These are phyloP conservation scores for Adela reaumurella DNA, from an alignment of 2,888 invertebrate species.

Conservation along the genomic window DNA sequence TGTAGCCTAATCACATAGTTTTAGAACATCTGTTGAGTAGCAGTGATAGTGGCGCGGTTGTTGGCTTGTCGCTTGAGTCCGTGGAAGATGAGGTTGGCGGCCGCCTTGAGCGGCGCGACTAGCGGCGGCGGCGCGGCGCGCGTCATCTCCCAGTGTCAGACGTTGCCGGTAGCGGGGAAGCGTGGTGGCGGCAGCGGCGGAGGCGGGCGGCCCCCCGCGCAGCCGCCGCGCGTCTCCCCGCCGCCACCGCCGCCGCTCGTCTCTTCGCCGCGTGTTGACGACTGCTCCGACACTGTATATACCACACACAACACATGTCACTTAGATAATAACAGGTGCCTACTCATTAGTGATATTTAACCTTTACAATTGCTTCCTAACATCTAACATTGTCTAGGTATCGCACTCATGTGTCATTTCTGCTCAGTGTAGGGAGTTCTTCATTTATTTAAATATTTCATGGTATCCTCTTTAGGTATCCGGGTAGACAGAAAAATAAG, in stretches of 20 bases:
- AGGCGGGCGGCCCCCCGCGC: slow-evolving; percentile 67
- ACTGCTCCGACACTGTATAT: background rate
- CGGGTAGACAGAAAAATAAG: too few relatives aligned
- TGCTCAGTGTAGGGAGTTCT: too few relatives aligned
- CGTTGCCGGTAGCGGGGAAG: slow-evolving; percentile 69
- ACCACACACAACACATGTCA: background rate
- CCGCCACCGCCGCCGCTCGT: slow-evolving; percentile 81
- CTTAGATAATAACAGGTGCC: too few relatives aligned
- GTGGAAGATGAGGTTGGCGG: slow-evolving; percentile 65
- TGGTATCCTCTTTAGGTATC: too few relatives aligned
- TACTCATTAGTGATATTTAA: too few relatives aligned
- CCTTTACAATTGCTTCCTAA: too few relatives aligned
- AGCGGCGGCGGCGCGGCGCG: slow-evolving; percentile 38
- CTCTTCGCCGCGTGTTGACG: slow-evolving; percentile 8
- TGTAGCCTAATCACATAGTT: slow-evolving; percentile 50
- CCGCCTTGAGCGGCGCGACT: slow-evolving; percentile 61
- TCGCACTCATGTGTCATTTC: too few relatives aligned
- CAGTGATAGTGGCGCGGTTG: slow-evolving; percentile 43
- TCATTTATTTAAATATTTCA: too few relatives aligned
- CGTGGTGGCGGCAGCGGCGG: slow-evolving; percentile 79
- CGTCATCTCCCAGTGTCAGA: slow-evolving; percentile 71
- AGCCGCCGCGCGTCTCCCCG: slow-evolving; percentile 64
- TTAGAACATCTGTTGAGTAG: slow-evolving; percentile 57
- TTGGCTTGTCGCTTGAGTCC: slow-evolving; percentile 57
- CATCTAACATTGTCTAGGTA: too few relatives aligned